These are phyloP conservation scores for Sycophila sp. DNA, from an alignment of 1,140 invertebrate genomes.

Conservation along the genomic window DNA sequence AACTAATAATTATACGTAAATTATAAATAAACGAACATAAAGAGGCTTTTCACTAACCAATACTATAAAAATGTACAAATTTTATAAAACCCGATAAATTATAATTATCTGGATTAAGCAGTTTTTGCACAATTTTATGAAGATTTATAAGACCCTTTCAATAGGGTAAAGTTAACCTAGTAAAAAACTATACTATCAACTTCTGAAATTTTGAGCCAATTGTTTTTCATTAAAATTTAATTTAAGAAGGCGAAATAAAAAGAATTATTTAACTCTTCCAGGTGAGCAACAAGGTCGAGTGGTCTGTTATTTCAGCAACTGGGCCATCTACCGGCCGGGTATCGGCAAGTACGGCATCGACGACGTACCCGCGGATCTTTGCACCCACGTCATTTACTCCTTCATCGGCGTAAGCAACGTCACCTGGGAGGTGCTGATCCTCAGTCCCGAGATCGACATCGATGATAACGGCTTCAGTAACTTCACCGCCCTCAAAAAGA, in stretches of 20 bases:
- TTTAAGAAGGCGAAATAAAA: background rate
- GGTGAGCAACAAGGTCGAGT: slow-evolving; percentile 49
- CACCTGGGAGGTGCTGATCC: slow-evolving; percentile 79
- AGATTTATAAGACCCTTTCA: too few relatives aligned
- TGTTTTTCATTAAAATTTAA: too few relatives aligned
- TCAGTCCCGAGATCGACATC: slow-evolving; percentile 84
- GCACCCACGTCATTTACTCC: slow-evolving; percentile 90
- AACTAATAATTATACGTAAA: too few relatives aligned
- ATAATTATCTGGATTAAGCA: too few relatives aligned
- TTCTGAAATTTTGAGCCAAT: too few relatives aligned
- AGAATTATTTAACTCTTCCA: background rate
- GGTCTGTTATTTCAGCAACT: slow-evolving; percentile 91
- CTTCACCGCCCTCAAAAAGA: slow-evolving; percentile 79
- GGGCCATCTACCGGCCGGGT: slow-evolving; percentile 88
- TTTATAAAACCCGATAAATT: too few relatives aligned
- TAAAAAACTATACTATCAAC: too few relatives aligned
- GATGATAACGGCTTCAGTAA: slow-evolving; percentile 82
- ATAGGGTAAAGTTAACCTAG: too few relatives aligned
- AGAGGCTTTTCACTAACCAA: too few relatives aligned
- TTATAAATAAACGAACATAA: too few relatives aligned
- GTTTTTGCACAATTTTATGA: too few relatives aligned
- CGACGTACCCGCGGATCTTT: slow-evolving; percentile 83
- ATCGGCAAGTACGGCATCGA: slow-evolving; percentile 83
- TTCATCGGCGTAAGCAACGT: slow-evolving; percentile 86
- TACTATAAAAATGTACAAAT: too few relatives aligned